Percentiles rank a stretch among this genome's conserved stretches.
Conservation (phyloP, 2,113 vertebrate genomes). For the Accipiter cooperii region DNA sequence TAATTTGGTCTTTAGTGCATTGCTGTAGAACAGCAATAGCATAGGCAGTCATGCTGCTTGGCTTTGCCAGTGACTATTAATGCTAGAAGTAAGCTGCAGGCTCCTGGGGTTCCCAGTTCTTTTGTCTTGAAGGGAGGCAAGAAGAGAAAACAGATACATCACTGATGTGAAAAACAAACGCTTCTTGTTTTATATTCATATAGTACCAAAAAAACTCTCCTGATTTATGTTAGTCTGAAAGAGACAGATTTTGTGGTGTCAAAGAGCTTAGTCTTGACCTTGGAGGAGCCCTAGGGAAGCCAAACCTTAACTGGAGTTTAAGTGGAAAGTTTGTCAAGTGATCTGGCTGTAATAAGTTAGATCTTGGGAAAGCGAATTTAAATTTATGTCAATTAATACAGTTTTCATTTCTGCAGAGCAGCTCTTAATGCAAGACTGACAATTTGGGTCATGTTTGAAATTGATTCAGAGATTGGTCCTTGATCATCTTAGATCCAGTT, state of each 20-base stretch:
- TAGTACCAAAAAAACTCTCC: background rate
- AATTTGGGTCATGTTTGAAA: conserved; percentile 7
- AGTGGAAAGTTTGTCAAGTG: background rate
- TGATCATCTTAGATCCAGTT: background rate
- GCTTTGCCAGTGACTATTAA: background rate
- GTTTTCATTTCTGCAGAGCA: background rate
- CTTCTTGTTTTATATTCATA: background rate
- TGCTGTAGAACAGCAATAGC: background rate
- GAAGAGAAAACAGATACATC: background rate
- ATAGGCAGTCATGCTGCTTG: background rate
- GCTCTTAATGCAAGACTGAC: background rate
- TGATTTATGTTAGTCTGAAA: background rate
- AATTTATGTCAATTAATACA: background rate
- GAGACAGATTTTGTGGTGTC: background rate
- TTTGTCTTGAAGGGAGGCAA: background rate
- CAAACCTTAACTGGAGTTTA: background rate
- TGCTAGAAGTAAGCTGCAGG: background rate
- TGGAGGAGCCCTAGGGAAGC: background rate
- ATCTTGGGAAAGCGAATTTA: background rate
- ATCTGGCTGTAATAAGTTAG: background rate
- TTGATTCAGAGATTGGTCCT: background rate
- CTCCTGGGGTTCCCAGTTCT: background rate
- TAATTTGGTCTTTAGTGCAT: background rate
- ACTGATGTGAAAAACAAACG: background rate
- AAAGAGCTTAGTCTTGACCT: background rate